A percentile compares a stretch with the other conserved stretches of the same genome.
Conservation (phyloP, 2,888 invertebrate genomes). For the Cyclophora albipunctata region DNA sequence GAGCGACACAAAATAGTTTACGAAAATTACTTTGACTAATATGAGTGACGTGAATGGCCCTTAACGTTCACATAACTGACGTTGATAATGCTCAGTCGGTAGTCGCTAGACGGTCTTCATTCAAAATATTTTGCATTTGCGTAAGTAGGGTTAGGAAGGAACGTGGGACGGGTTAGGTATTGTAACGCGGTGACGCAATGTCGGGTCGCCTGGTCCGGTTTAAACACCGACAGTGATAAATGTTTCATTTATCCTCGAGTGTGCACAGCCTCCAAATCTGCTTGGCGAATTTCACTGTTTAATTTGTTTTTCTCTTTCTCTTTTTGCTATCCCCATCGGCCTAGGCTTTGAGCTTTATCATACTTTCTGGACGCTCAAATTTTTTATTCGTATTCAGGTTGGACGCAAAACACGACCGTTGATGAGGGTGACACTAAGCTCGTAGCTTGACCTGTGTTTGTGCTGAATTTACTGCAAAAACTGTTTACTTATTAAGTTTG, state of each 20-base stretch:
- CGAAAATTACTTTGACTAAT: too few relatives aligned
- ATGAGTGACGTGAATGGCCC: too few relatives aligned
- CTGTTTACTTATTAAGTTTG: too few relatives aligned
- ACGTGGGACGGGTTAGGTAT: conserved; percentile 4
- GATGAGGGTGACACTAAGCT: background rate
- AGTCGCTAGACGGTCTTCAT: background rate
- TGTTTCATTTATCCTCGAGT: conserved; percentile 61
- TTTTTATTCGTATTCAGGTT: background rate
- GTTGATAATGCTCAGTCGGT: too few relatives aligned
- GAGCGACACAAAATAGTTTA: too few relatives aligned
- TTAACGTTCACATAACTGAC: too few relatives aligned
- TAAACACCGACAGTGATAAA: conserved; percentile 63
- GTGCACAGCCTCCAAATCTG: conserved; percentile 46
- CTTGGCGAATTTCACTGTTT: conserved; percentile 44
- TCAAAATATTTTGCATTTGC: conserved; percentile 10
- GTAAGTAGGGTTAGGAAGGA: background rate
- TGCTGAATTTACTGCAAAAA: too few relatives aligned
- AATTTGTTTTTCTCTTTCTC: conserved; percentile 28
- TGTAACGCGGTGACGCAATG: conserved; percentile 33
- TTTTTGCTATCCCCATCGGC: conserved; percentile 24
- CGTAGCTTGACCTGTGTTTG: too few relatives aligned
- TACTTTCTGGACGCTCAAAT: background rate
- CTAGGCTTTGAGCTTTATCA: background rate
- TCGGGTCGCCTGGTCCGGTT: conserved; percentile 37
- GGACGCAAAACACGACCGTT: too few relatives aligned